Conservation (phyloP, 2,113 vertebrate genomes). For the Tautogolabrus adspersus region DNA sequence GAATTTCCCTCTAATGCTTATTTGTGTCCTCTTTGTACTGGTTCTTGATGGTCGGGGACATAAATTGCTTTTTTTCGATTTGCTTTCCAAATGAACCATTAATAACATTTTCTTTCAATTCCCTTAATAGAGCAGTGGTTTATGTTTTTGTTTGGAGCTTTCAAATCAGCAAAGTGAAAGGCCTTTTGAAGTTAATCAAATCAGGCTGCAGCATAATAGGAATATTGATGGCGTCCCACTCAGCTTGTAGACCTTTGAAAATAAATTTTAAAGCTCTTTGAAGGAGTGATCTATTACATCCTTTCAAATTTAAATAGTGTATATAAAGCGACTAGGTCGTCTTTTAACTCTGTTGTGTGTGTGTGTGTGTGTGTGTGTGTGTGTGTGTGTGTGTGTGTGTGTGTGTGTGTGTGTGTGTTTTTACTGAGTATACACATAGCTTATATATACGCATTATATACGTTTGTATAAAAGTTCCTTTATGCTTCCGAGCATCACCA, state of each 20-base stretch:
- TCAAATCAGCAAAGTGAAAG: conserved; percentile 52
- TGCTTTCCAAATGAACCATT: conserved; percentile 46
- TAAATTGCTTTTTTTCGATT: conserved; percentile 7
- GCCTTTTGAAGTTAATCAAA: conserved; percentile 55
- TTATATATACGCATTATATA: too few relatives aligned
- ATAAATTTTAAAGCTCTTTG: conserved; percentile 23
- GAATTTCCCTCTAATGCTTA: conserved; percentile 6
- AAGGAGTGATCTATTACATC: not conserved
- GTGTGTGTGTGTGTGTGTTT: not conserved
- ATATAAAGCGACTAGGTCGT: not conserved
- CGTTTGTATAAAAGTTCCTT: too few relatives aligned
- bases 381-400: not conserved
- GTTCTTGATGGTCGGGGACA: not conserved
- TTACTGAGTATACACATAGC: too few relatives aligned
- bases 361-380: not conserved
- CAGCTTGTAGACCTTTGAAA: not conserved
- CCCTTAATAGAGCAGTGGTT: conserved; percentile 49
- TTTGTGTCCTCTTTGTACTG: conserved; percentile 16
- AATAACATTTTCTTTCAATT: conserved; percentile 64
- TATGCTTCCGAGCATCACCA: too few relatives aligned
- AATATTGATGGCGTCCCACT: conserved; percentile 37
- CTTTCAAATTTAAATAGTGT: conserved; percentile 4
- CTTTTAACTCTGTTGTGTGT: conserved; percentile 6
- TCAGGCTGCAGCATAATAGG: conserved; percentile 30
- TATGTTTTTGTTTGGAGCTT: conserved; percentile 54